These are phyloP conservation scores for Globodera rostochiensis DNA, from an alignment of 1,140 invertebrate genomes.

Conservation along the genomic window DNA sequence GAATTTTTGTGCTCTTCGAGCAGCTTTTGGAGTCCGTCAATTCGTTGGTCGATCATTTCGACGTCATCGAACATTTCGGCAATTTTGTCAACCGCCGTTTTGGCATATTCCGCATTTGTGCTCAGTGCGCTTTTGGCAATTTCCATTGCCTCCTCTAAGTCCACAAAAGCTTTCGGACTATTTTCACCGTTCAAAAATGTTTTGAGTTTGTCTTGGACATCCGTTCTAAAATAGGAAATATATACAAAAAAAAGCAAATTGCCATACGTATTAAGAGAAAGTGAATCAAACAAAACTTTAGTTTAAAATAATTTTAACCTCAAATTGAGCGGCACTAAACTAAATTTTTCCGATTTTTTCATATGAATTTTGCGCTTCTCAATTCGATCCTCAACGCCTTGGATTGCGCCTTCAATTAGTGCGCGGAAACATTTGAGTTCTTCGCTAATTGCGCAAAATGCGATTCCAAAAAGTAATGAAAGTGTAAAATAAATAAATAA, in stretches of 20 bases:
- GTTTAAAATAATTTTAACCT: not conserved
- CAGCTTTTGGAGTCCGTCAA: not conserved
- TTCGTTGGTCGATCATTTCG: not conserved
- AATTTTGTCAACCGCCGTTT: not conserved
- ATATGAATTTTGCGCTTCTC: not conserved
- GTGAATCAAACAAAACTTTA: too few species aligned
- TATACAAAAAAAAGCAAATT: too few species aligned
- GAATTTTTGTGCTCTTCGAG: conserved; percentile 1
- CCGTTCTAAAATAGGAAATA: not conserved
- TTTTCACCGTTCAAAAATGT: not conserved
- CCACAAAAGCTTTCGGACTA: not conserved
- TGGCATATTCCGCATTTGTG: not conserved
- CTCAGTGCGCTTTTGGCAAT: not conserved
- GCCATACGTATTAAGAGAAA: too few species aligned
- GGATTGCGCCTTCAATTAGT: not conserved
- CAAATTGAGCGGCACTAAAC: not conserved
- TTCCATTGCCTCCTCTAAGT: not conserved
- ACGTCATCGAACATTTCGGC: not conserved
- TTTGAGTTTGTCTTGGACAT: not conserved
- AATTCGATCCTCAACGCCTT: not conserved
- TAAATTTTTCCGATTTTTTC: not conserved
- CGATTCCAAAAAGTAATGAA: not conserved
- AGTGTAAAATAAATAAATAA: not conserved
- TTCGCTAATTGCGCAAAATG: not conserved
- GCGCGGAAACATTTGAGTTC: not conserved